Conservation (phyloP, 53 echinoderm and acorn worm genomes). For the Temnopleurus reevesii region DNA sequence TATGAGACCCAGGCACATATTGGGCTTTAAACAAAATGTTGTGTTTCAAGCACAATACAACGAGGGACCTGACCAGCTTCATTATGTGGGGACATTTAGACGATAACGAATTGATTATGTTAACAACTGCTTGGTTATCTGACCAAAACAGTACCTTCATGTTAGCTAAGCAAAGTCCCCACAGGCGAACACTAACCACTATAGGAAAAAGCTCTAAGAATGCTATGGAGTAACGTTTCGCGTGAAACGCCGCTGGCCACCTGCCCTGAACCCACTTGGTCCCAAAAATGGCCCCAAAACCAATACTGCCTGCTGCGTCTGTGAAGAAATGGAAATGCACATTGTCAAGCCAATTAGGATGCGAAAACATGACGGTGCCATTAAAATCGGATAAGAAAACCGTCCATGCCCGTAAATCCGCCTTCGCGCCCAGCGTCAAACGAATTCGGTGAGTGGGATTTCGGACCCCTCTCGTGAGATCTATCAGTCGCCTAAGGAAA, state of each 20-base stretch:
- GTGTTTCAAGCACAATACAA: conserved; percentile 30
- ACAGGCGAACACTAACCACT: conserved; percentile 31
- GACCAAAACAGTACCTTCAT: conserved; percentile 48
- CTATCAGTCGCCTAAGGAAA: conserved; percentile 47
- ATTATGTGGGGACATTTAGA: conserved; percentile 48
- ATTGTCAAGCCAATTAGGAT: background rate
- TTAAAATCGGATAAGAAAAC: conserved; percentile 54
- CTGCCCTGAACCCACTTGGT: background rate
- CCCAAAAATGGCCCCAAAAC: conserved; percentile 49
- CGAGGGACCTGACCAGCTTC: conserved; percentile 30
- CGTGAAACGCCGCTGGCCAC: conserved; percentile 20
- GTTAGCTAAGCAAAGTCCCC: conserved; percentile 33
- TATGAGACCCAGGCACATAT: conserved; percentile 43
- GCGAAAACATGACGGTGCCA: background rate
- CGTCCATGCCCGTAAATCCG: conserved; percentile 27
- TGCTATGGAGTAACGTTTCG: conserved; percentile 49
- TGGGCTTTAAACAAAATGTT: conserved; percentile 43
- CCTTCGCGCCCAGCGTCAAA: background rate
- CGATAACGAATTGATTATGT: conserved; percentile 60
- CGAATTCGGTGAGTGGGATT: conserved; percentile 7
- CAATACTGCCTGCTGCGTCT: conserved; percentile 28
- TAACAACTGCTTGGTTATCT: conserved; percentile 62
- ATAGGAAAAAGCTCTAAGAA: conserved; percentile 60
- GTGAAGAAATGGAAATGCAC: background rate
- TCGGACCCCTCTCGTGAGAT: conserved; percentile 26